These are phyloP conservation scores for Cliona cf. orientalis DNA, from an alignment of 37 sponge, comb jelly and placozoan genomes.

Conservation along the genomic window DNA sequence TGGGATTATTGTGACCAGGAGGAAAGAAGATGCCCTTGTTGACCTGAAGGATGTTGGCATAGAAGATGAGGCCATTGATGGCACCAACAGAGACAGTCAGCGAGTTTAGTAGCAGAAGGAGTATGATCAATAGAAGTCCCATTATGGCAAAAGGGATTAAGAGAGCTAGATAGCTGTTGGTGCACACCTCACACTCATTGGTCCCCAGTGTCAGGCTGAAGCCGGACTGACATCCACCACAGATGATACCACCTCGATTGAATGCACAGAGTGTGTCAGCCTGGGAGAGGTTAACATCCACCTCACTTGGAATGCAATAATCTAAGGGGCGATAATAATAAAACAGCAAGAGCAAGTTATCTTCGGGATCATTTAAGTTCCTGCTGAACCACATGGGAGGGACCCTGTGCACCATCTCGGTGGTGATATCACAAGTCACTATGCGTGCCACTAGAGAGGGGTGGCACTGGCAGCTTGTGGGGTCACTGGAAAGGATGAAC, in stretches of 20 bases:
- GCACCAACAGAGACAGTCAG: constrained; percentile 2
- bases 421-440: not conserved
- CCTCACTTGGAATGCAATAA: constrained; percentile 7
- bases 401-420: not conserved
- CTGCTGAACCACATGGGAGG: not conserved
- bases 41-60: not conserved
- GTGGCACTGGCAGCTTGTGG: not conserved
- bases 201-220: not conserved
- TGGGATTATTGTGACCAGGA: not conserved
- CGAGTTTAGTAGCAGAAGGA: not conserved
- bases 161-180: constrained; percentile 4
- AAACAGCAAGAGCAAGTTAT: not conserved
- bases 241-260: not conserved
- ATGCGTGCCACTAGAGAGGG: not conserved
- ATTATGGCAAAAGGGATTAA: not conserved
- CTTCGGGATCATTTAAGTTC: not conserved
- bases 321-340: constrained; percentile 16
- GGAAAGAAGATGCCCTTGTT: not conserved
- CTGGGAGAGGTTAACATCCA: not conserved
- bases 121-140: not conserved
- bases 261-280: not conserved
- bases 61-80: not conserved
- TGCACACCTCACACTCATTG: constrained; percentile 2
- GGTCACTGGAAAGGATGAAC: not conserved
- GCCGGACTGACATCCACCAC: constrained; percentile 10